Base-by-base conservation (phyloP, 2,888 invertebrate genomes). In the Nasonovia ribisnigri region DNA sequence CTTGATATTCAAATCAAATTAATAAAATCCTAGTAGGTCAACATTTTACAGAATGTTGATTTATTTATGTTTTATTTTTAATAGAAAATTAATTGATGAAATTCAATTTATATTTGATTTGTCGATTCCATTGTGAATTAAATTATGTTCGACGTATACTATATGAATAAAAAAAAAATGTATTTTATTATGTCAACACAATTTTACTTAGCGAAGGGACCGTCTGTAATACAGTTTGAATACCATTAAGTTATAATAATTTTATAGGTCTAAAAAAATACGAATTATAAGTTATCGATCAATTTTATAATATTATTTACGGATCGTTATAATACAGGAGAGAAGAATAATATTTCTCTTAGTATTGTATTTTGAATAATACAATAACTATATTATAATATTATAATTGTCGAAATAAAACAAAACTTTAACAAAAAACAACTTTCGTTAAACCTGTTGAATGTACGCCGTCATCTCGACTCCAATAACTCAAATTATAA, bases 381-480 rank as follows among this genome's bases (percentile, higher is more conserved):
- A 3, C 20, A 8, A 36, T 36, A 67, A 36, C 67, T 36, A 67
- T 36, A 67, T 36, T 36, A 54, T 16, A 24, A 24, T 57, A 54
- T 57, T 54, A 77, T 3, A 24, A 36, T 36, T 8, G 20, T 42
- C 36, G 1, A 77, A 77, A 77, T 36, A 77, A 77, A 77, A 77
- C 43, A 54, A 54, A 88, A 89, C 57, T 26, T 0, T 4, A 57
- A 26, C 20, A 36, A 20, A 77, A 77, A 77, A 77, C 20, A 36
- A 77, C 36, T 77, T 57, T 29, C 29, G 29, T 57, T 43, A 57
- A 16, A 89, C 88, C 51, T 88, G 51, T 88, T 88, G 88, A 88
- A 88, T 42, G 26, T 51, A 26, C 24, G 1, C 24, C 24, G 36
- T 48, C 20, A n/a, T 84, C 84, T 26, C 26, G 43, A 84, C 42